A percentile compares a stretch with the other conserved stretches of the same genome.
Evolutionary conservation across 2,888 invertebrate species (phyloP).

Genomic region (Mimachlamys varia): DNA sequence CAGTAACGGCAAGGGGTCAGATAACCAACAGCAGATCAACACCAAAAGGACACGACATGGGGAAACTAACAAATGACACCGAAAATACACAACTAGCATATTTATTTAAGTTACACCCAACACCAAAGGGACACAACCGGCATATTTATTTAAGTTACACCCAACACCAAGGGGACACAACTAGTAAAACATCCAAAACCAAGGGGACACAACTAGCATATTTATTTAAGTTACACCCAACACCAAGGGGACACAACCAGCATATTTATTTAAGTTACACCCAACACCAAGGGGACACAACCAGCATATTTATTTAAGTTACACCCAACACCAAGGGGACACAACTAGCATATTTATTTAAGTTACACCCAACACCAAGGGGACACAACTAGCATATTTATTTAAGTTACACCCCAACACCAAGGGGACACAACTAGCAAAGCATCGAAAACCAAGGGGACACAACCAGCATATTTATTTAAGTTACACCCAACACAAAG

Average conservation of each 20-base stretch:
- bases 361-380: neutral
- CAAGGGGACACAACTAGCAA: neutral
- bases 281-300: neutral
- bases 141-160: neutral
- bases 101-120: neutral
- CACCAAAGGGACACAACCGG: neutral
- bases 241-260: neutral
- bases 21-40: neutral
- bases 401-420: neutral
- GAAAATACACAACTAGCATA: neutral
- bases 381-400: neutral
- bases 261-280: too few species aligned
- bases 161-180: neutral
- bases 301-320: too few species aligned
- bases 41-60: neutral
- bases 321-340: neutral
- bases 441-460: neutral
- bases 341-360: neutral
- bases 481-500: neutral
- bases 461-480: neutral
- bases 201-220: neutral
- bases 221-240: too few species aligned
- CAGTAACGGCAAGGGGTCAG: neutral
- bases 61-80: neutral
- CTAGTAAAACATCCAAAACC: neutral